Conservation (phyloP, 2,888 invertebrate species). For the Eilema sororculum region DNA sequence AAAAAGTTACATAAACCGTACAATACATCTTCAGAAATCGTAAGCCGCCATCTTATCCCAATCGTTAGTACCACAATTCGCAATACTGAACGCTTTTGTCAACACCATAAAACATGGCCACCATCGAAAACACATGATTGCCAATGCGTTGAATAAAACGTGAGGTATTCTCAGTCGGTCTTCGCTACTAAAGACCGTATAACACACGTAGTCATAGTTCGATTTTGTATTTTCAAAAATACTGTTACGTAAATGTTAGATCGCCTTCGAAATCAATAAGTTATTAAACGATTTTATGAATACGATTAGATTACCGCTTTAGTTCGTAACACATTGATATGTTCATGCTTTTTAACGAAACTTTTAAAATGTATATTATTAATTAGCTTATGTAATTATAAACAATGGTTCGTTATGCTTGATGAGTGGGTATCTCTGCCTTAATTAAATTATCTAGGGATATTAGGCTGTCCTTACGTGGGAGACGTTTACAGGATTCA, state of each 20-base stretch:
- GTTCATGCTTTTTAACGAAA: neutral
- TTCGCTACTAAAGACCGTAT: conserved; percentile 32
- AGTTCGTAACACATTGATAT: conserved; percentile 23
- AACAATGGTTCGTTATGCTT: conserved; percentile 21
- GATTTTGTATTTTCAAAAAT: conserved; percentile 49
- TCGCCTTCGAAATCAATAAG: conserved; percentile 73
- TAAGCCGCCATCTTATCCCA: conserved; percentile 9
- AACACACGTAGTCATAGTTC: conserved; percentile 26
- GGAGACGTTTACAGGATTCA: conserved; percentile 37
- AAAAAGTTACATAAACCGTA: conserved; percentile 40
- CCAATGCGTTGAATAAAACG: conserved; percentile 55
- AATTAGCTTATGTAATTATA: conserved; percentile 8
- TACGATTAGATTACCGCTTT: conserved; percentile 53
- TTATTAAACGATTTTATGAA: conserved; percentile 56
- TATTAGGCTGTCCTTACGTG: conserved; percentile 29
- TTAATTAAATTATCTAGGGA: conserved; percentile 10
- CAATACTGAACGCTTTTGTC: conserved; percentile 58
- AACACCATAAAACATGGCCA: conserved; percentile 70
- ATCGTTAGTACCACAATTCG: conserved; percentile 56
- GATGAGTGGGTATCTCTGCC: conserved; percentile 12
- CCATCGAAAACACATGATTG: conserved; percentile 78
- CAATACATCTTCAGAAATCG: conserved; percentile 15
- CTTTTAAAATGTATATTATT: neutral
- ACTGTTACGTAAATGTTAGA: conserved; percentile 75
- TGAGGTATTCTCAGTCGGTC: conserved; percentile 62